Percentiles rank a stretch among this genome's conserved stretches.
Evolutionary conservation across 2,113 vertebrate species (phyloP).

Genomic region (Heptranchias perlo): DNA sequence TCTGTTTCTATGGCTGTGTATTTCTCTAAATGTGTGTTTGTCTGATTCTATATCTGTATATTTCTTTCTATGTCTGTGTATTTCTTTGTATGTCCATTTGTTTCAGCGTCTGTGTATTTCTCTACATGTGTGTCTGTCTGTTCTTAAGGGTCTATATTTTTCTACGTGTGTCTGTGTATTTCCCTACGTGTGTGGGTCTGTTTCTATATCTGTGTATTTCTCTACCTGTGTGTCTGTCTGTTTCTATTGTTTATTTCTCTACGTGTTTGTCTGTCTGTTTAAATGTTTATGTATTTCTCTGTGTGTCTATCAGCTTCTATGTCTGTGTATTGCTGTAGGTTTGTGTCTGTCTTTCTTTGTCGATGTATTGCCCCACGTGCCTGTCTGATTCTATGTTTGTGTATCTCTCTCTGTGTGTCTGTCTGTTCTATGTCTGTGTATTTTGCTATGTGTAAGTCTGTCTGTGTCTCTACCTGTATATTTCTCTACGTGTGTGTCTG

Average conservation of each 20-base stretch:
- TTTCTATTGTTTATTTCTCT: neutral
- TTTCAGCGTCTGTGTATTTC: neutral
- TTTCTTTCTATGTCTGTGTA: neutral
- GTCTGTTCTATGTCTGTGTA: neutral
- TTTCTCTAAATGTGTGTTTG: neutral
- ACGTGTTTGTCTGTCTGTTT: too few species aligned
- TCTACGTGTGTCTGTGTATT: too few species aligned
- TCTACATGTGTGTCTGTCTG: neutral
- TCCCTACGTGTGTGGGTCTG: too few species aligned
- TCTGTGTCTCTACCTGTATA: neutral
- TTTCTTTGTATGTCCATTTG: neutral
- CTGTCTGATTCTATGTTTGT: neutral
- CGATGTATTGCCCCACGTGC: too few species aligned
- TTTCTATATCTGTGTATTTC: too few species aligned
- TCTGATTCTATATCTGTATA: neutral
- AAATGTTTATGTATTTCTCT: neutral
- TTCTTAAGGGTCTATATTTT: too few species aligned
- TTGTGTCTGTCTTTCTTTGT: neutral
- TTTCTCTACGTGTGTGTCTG: too few species aligned
- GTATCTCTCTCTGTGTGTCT: neutral
- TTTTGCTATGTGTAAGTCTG: neutral
- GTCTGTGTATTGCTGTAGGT: neutral
- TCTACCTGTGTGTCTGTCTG: neutral
- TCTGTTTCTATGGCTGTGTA: neutral
- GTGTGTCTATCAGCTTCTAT: neutral